phyloP scores from a whole-genome alignment of 2,113 vertebrate species.

The Neodon shergylaensis region DNA sequence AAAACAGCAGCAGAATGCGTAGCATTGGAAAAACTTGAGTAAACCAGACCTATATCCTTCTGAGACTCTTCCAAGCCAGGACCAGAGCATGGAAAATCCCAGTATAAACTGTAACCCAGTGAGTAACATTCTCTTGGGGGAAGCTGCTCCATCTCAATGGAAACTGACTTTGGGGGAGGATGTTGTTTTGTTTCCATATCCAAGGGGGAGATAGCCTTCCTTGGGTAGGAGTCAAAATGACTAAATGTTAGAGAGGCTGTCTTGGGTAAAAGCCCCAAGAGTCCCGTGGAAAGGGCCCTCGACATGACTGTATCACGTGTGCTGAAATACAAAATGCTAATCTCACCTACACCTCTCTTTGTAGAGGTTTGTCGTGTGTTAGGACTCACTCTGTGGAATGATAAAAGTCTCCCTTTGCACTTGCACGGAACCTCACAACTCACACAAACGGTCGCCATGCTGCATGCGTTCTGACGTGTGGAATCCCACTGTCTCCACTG shows the following conservation, averaged over 20 bases:
- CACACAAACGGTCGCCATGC: neutral
- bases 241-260: conserved; percentile 8
- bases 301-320: neutral
- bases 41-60: conserved; percentile 32
- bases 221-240: neutral
- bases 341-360: neutral
- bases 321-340: neutral
- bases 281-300: neutral
- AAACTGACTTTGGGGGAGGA: conserved; percentile 32
- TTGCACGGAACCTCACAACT: neutral
- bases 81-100: conserved; percentile 45
- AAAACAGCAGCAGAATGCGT: neutral
- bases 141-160: neutral
- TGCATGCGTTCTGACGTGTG: neutral
- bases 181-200: neutral
- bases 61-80: conserved; percentile 46
- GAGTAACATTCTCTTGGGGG: neutral
- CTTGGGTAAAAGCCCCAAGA: neutral
- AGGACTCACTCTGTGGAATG: neutral
- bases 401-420: neutral
- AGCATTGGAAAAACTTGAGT: neutral
- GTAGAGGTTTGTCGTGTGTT: neutral
- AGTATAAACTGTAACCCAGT: conserved; percentile 32
- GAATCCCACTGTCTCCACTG: neutral
- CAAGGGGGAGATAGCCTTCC: conserved; percentile 20